These are phyloP conservation scores for Aratinga solstitialis DNA, from an alignment of 2,797 vertebrate genomes.

Conservation along the genomic window DNA sequence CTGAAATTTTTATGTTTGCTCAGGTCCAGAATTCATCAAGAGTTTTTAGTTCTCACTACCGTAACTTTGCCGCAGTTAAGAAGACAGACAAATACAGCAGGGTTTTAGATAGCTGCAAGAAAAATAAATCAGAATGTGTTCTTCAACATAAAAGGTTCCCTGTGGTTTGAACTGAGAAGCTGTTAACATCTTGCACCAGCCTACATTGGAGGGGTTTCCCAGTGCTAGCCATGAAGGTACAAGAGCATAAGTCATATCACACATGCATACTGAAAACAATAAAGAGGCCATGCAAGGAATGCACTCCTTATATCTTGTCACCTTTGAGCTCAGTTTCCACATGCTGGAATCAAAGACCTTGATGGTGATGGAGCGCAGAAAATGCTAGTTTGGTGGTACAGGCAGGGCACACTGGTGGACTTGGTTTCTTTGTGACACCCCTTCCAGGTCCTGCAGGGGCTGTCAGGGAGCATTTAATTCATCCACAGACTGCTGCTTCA, in stretches of 20 bases:
- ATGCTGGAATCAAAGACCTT: background rate
- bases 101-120: background rate
- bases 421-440: rapidly evolving
- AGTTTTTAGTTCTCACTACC: background rate
- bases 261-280: background rate
- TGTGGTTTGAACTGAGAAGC: background rate
- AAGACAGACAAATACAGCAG: background rate
- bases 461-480: rapidly evolving
- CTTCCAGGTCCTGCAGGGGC: background rate
- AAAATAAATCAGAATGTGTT: background rate
- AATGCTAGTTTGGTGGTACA: background rate
- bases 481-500: background rate
- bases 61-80: background rate
- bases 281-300: background rate
- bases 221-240: background rate
- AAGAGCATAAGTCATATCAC: background rate
- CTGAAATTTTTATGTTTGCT: background rate
- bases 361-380: background rate
- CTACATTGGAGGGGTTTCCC: rapidly evolving
- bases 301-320: rapidly evolving
- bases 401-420: background rate
- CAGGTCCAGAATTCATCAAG: background rate
- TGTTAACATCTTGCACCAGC: background rate
- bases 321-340: background rate
- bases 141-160: background rate